Evolutionary conservation across 2,113 vertebrate genomes (phyloP).

Genomic region (Apeltes quadracus): DNA sequence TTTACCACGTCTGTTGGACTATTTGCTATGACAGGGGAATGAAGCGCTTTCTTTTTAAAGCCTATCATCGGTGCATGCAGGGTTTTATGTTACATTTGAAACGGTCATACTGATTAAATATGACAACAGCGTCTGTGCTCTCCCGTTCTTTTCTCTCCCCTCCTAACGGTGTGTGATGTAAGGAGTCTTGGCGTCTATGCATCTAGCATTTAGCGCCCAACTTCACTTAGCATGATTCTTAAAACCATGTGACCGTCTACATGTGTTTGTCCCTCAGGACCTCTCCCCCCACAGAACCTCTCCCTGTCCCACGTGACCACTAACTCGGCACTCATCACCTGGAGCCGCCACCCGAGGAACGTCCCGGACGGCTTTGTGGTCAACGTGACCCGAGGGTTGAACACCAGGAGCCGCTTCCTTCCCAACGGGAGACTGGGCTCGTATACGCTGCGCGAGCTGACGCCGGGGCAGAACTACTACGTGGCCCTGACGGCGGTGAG

Average conservation of each 20-base stretch:
- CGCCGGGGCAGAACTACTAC: slow-evolving; percentile 85
- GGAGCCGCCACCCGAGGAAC: slow-evolving; percentile 78
- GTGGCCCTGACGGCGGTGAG: slow-evolving; percentile 86
- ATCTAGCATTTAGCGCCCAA: not conserved
- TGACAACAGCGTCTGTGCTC: not conserved
- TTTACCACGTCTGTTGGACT: not conserved
- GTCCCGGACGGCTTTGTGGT: slow-evolving; percentile 90
- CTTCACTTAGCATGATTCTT: not conserved
- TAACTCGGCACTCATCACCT: slow-evolving; percentile 86
- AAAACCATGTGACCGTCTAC: slow-evolving; percentile 14
- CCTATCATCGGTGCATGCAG: not conserved
- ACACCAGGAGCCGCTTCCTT: slow-evolving; percentile 91
- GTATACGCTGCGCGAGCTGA: slow-evolving; percentile 88
- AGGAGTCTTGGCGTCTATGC: not conserved
- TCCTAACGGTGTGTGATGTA: not conserved
- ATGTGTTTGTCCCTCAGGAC: slow-evolving; percentile 79
- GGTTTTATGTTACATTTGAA: not conserved
- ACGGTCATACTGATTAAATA: too few relatives aligned
- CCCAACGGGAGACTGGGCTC: slow-evolving; percentile 84
- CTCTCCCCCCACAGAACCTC: slow-evolving; percentile 90
- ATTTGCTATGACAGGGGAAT: not conserved
- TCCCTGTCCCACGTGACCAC: slow-evolving; percentile 83
- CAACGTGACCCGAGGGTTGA: slow-evolving; percentile 90
- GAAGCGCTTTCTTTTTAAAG: not conserved
- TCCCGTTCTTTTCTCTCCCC: not conserved